Evolutionary conservation across 2,113 vertebrate genomes (phyloP).

Genomic region (Ellobius talpinus): DNA sequence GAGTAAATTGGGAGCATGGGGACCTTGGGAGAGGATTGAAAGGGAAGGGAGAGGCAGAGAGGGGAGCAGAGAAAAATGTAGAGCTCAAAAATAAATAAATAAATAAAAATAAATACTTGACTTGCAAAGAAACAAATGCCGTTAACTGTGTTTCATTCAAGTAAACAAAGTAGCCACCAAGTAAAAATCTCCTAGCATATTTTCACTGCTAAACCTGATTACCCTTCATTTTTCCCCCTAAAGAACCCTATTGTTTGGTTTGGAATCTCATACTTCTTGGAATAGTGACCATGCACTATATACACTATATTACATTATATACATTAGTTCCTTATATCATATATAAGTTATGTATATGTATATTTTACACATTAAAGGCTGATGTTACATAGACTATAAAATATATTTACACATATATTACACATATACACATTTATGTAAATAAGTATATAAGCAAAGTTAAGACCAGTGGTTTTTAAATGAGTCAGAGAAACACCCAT

Average conservation of each 20-base stretch:
- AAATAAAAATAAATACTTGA: too few relatives aligned
- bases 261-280: neutral
- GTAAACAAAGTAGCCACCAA: neutral
- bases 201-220: neutral
- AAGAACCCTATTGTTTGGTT: neutral
- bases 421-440: neutral
- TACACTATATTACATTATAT: too few relatives aligned
- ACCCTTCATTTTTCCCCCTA: accelerated
- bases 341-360: too few relatives aligned
- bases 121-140: neutral
- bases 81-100: too few relatives aligned
- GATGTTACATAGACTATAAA: too few relatives aligned
- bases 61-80: too few relatives aligned
- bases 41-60: too few relatives aligned
- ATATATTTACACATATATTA: too few relatives aligned
- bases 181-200: neutral
- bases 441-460: neutral
- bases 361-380: too few relatives aligned
- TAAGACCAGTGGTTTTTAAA: neutral
- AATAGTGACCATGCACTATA: neutral
- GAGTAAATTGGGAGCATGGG: too few relatives aligned
- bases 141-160: neutral
- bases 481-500: neutral
- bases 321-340: too few relatives aligned
- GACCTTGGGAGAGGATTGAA: too few relatives aligned